phyloP scores from a whole-genome alignment of 2,113 vertebrate species.

The Haplochromis vanheusdeni region DNA sequence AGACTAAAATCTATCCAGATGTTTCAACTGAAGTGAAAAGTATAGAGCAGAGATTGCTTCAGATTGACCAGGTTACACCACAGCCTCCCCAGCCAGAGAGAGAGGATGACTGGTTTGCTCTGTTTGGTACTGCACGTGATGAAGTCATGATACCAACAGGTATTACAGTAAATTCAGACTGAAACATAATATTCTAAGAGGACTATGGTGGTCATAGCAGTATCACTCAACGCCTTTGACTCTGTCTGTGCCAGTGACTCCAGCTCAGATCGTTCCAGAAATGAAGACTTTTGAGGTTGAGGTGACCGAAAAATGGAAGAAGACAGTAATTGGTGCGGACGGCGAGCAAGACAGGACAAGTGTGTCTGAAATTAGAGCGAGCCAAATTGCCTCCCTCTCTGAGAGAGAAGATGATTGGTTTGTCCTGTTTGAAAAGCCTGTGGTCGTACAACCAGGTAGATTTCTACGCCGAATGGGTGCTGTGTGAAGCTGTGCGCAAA shows the following conservation, averaged over 20 bases:
- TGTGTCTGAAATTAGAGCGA: constrained; percentile 7
- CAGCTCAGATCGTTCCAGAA: constrained; percentile 4
- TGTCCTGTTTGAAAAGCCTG: constrained; percentile 13
- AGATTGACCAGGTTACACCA: neutral
- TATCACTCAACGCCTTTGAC: neutral
- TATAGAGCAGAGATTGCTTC: neutral
- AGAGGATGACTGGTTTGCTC: constrained; percentile 51
- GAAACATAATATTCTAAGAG: neutral
- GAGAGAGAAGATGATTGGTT: constrained; percentile 52
- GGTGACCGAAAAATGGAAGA: constrained; percentile 11
- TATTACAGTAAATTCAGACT: neutral
- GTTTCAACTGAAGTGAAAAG: neutral
- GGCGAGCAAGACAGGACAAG: constrained; percentile 10
- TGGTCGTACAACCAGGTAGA: constrained; percentile 37
- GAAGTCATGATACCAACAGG: constrained; percentile 26
- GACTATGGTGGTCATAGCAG: neutral
- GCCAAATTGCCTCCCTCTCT: neutral
- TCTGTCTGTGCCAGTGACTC: constrained; percentile 20
- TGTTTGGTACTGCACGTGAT: constrained; percentile 7
- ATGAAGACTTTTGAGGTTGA: constrained; percentile 7
- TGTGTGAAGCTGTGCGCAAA: neutral
- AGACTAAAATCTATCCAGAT: neutral
- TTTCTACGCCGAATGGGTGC: neutral
- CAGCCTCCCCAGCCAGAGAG: constrained; percentile 1
- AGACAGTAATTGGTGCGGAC: constrained; percentile 34